phyloP scores from a whole-genome alignment of 2,113 vertebrate species.

The Corydoras sp. region DNA sequence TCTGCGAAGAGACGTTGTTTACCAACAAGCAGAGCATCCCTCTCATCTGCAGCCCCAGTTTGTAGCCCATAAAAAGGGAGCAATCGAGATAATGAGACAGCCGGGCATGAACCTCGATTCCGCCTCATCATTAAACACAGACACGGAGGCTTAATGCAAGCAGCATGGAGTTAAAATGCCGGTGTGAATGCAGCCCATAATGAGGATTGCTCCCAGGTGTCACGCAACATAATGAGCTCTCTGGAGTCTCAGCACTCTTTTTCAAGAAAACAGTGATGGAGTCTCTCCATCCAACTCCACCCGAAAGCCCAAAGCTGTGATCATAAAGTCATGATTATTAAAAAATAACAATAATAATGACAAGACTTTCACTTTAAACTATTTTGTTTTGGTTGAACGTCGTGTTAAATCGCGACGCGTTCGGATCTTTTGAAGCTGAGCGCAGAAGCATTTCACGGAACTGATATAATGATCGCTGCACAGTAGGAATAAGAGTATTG shows the following conservation, averaged over 20 bases:
- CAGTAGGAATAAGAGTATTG: too few species aligned
- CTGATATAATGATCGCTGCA: too few species aligned
- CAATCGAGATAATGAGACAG: slow-evolving; percentile 28
- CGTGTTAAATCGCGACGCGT: too few species aligned
- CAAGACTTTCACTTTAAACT: too few species aligned
- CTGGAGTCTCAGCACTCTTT: slow-evolving; percentile 14
- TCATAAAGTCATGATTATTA: too few species aligned
- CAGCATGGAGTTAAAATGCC: slow-evolving; percentile 9
- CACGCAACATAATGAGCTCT: slow-evolving; percentile 41
- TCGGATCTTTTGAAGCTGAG: too few species aligned
- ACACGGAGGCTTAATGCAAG: slow-evolving; percentile 24
- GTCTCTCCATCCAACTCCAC: too few species aligned
- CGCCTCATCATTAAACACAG: slow-evolving; percentile 31
- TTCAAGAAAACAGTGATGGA: too few species aligned
- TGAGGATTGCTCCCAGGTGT: slow-evolving; percentile 29
- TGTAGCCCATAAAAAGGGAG: slow-evolving; percentile 18
- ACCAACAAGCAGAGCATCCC: neutral
- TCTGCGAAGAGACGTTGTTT: neutral
- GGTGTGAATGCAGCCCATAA: slow-evolving; percentile 27
- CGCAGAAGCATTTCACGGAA: too few species aligned
- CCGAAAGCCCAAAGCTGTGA: too few species aligned
- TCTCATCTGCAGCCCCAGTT: slow-evolving; percentile 5
- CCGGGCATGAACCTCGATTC: slow-evolving; percentile 25
- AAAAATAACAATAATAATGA: too few species aligned
- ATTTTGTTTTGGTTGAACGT: too few species aligned